Base-by-base conservation (phyloP, 2,888 invertebrate species). In the Halictus quadricinctus region DNA sequence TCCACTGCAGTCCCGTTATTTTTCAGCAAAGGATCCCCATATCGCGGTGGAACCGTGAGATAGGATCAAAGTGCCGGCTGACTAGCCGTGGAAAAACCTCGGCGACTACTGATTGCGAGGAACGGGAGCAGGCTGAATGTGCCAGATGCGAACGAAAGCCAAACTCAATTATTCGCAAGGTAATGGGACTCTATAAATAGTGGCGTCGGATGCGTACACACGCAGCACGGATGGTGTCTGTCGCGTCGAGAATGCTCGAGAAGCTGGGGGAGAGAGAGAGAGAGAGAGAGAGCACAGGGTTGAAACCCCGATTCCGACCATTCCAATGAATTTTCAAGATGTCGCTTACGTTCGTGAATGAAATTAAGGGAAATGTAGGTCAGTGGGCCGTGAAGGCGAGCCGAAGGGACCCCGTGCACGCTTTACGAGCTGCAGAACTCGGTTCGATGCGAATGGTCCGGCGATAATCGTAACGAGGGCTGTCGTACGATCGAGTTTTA, bases 101-200 rank as follows among this genome's bases (percentile, higher is more conserved):
- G 50, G 18, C 29, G 66, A 25, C 36, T 25, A 77, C 78, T 74
- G 78, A 69, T 69, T 36, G 69, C 69, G 69, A 79, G 15, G 58
- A 80, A 80, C 78, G 70, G 36, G 81, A 73, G 48, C 81, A 79
- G 48, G 36, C 74, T 66, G 69, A 84, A 84, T 77, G 80, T 74
- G 78, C 82, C 81, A 83, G 80, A 72, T 76, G 79, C 76, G 79
- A 66, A 64, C 72, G 83, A 88, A 81, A 84, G 73, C 78, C 76
- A 69, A 88, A 88, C 78, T 86, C 79, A 66, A 88, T 88, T 86
- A 83, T 88, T 80, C 41, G 81, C 84, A 69, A 69, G 84, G 83
- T 80, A 80, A 85, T 87, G 81, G 78, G 81, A 72, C 70, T 54
- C 81, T 88, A 88, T 88, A 88, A 88, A 88, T 88, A 88, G 74